Conservation (phyloP, 2,888 invertebrate genomes). For the Drosophila demipolita region DNA sequence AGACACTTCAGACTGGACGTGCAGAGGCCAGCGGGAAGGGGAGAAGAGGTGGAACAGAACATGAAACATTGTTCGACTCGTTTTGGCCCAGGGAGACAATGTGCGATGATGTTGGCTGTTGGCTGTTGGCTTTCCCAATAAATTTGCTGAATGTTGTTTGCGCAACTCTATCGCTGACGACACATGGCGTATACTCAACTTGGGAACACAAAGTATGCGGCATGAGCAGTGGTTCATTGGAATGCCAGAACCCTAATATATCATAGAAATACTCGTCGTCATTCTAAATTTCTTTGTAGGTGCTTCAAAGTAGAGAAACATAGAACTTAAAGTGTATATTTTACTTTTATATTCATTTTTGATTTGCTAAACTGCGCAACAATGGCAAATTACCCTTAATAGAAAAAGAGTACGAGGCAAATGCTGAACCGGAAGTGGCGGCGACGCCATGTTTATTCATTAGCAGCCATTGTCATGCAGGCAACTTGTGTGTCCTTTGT, state of each 20-base stretch:
- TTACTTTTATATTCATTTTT: not conserved
- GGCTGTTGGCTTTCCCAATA: constrained; percentile 46
- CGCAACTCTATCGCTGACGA: constrained; percentile 40
- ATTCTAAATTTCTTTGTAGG: not conserved
- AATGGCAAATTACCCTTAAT: not conserved
- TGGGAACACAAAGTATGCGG: not conserved
- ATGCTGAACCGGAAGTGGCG: constrained; percentile 59
- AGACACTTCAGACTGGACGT: constrained; percentile 34
- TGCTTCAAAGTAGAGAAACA: not conserved
- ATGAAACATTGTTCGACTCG: constrained; percentile 40
- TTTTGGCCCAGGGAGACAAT: constrained; percentile 35
- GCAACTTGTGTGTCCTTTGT: constrained; percentile 26
- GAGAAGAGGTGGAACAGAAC: constrained; percentile 15
- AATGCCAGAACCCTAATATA: not conserved
- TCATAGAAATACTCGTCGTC: not conserved
- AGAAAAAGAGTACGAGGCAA: constrained; percentile 8
- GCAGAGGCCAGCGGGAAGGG: not conserved
- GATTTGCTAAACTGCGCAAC: not conserved
- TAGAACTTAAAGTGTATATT: not conserved
- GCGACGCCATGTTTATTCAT: constrained; percentile 74
- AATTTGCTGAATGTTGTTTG: constrained; percentile 66
- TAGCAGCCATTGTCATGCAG: constrained; percentile 68
- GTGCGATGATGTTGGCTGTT: constrained; percentile 18
- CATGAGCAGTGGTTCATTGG: not conserved
- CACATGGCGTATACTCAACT: constrained; percentile 65